These are phyloP conservation scores for Micropterix aruncella DNA, from an alignment of 2,888 invertebrate genomes.

Conservation along the genomic window DNA sequence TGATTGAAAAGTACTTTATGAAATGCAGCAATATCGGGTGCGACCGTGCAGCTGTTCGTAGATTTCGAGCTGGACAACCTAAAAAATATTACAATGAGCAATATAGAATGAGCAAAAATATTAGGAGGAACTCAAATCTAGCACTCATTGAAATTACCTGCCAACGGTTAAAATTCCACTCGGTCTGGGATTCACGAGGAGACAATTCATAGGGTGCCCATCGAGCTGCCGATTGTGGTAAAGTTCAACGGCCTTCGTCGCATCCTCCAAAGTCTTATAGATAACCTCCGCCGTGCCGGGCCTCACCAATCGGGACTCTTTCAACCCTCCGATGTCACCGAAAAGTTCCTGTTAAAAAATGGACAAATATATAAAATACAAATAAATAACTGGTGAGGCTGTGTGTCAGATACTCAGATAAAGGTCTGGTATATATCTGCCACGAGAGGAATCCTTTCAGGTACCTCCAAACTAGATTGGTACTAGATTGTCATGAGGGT, in stretches of 20 bases:
- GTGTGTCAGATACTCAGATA: too few relatives aligned
- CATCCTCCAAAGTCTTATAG: constrained; percentile 73
- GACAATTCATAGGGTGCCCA: constrained; percentile 87
- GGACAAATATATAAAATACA: too few relatives aligned
- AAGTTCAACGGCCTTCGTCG: constrained; percentile 79
- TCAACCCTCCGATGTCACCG: constrained; percentile 80
- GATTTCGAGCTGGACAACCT: constrained; percentile 25
- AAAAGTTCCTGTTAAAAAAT: constrained; percentile 61
- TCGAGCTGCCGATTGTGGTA: constrained; percentile 90
- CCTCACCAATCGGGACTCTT: constrained; percentile 70
- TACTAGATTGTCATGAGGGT: too few relatives aligned
- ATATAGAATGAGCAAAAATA: too few relatives aligned
- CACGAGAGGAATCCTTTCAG: too few relatives aligned
- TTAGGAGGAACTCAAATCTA: not conserved
- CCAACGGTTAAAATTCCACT: constrained; percentile 3
- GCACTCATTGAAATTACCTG: not conserved
- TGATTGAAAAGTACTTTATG: constrained; percentile 49
- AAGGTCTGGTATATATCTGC: too few relatives aligned
- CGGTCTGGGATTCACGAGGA: constrained; percentile 61
- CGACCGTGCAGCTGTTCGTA: constrained; percentile 40
- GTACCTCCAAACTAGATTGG: too few relatives aligned
- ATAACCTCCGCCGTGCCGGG: constrained; percentile 87
- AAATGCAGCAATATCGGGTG: constrained; percentile 54
- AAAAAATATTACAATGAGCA: constrained; percentile 1
- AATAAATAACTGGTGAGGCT: too few relatives aligned